Percentiles rank a stretch among this genome's conserved stretches.
These are phyloP conservation scores for Hydraecia micacea DNA, from an alignment of 2,888 invertebrate genomes.

Conservation along the genomic window DNA sequence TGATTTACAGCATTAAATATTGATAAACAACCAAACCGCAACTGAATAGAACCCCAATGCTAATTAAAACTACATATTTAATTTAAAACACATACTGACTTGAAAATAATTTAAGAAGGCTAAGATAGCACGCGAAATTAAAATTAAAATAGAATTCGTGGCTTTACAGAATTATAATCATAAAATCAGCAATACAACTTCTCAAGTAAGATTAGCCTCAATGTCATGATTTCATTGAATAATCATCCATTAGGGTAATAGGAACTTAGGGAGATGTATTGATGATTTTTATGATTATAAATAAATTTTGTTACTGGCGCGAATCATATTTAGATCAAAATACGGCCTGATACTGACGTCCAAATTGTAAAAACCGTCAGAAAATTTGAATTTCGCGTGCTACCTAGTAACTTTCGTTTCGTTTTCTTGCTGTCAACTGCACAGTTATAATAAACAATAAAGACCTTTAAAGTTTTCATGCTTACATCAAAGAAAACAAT, in stretches of 20 bases:
- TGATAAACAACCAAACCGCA: background rate
- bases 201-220: too few species aligned
- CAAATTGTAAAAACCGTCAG: background rate
- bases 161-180: too few species aligned
- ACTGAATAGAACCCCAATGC: background rate
- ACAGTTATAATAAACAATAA: background rate
- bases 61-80: background rate
- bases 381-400: background rate
- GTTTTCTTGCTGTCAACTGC: conserved; percentile 10
- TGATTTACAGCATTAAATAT: background rate
- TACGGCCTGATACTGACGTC: too few species aligned
- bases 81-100: background rate
- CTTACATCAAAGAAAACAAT: conserved; percentile 47
- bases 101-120: background rate
- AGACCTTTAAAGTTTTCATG: background rate
- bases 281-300: too few species aligned
- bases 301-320: too few species aligned
- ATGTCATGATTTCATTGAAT: too few species aligned
- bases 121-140: too few species aligned
- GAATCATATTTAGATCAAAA: too few species aligned
- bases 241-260: too few species aligned
- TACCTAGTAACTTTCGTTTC: background rate
- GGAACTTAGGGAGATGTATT: too few species aligned
- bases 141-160: too few species aligned
- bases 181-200: too few species aligned